phyloP scores from a whole-genome alignment of 2,113 vertebrate genomes.

The Sceloporus tristichus region DNA sequence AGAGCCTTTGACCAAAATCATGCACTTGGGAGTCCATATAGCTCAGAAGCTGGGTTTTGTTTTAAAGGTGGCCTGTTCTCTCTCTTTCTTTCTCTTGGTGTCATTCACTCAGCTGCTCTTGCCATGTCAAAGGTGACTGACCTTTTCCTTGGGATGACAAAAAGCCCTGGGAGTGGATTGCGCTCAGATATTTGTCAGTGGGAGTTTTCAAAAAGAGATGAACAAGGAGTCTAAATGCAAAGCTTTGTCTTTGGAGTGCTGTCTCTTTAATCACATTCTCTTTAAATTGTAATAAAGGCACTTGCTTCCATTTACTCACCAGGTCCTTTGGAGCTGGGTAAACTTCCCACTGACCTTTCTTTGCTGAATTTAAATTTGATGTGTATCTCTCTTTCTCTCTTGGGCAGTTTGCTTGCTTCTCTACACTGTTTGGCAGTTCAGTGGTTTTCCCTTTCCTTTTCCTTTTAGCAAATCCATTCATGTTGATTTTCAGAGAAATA shows the following conservation, averaged over 20 bases:
- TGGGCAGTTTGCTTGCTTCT: background rate
- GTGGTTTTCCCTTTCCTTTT: background rate
- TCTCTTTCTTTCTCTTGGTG: background rate
- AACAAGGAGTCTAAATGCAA: slow-evolving; percentile 55
- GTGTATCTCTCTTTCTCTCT: background rate
- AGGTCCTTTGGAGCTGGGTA: slow-evolving; percentile 49
- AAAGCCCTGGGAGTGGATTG: slow-evolving; percentile 71
- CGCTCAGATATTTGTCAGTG: slow-evolving; percentile 58
- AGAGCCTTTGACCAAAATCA: slow-evolving; percentile 40
- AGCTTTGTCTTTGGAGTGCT: slow-evolving; percentile 49
- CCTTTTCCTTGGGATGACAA: slow-evolving; percentile 72
- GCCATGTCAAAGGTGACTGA: slow-evolving; percentile 75
- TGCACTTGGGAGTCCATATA: slow-evolving; percentile 50
- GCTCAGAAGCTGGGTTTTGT: slow-evolving; percentile 29
- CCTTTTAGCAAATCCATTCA: slow-evolving; percentile 33
- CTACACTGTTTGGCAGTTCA: slow-evolving; percentile 9
- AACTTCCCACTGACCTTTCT: slow-evolving; percentile 40
- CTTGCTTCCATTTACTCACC: slow-evolving; percentile 56
- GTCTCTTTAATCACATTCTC: slow-evolving; percentile 56
- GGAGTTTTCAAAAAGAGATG: slow-evolving; percentile 51
- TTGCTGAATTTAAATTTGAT: slow-evolving; percentile 45
- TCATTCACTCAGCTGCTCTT: slow-evolving; percentile 48
- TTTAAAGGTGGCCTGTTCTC: slow-evolving; percentile 30
- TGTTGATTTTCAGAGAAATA: slow-evolving; percentile 45
- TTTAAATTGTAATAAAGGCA: slow-evolving; percentile 53